A percentile compares a stretch with the other conserved stretches of the same genome.
phyloP scores from a whole-genome alignment of 2,888 invertebrate species.

The Melanchra persicariae region DNA sequence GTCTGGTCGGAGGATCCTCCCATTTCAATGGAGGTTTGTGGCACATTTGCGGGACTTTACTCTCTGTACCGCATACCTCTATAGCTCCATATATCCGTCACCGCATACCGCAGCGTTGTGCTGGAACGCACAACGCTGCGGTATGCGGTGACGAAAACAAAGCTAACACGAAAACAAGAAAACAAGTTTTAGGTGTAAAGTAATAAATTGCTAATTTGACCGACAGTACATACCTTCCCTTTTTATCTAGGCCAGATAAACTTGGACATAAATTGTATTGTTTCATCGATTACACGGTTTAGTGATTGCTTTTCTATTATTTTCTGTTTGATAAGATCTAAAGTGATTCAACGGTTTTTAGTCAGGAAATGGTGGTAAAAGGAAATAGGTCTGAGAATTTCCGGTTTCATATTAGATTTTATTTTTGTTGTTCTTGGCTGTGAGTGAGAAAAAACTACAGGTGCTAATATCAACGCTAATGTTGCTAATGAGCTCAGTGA shows the following conservation, averaged over 20 bases:
- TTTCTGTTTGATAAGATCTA: constrained; percentile 27
- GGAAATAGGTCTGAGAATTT: not conserved
- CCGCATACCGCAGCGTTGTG: too few species aligned
- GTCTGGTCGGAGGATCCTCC: too few species aligned
- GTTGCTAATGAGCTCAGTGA: not conserved
- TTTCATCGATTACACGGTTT: constrained; percentile 29
- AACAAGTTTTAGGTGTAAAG: not conserved
- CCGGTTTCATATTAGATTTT: not conserved
- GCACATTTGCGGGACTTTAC: too few species aligned
- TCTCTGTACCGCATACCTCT: too few species aligned
- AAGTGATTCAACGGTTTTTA: not conserved
- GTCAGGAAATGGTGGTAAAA: not conserved
- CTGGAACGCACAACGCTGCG: too few species aligned
- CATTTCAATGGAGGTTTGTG: too few species aligned
- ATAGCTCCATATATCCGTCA: too few species aligned
- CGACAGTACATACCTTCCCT: not conserved
- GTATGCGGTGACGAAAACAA: too few species aligned
- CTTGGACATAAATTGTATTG: constrained; percentile 11
- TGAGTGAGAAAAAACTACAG: not conserved
- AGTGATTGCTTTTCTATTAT: constrained; percentile 12
- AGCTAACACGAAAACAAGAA: too few species aligned
- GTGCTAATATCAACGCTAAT: constrained; percentile 1
- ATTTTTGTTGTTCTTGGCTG: not conserved
- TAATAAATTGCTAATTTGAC: constrained; percentile 8
- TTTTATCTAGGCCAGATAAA: constrained; percentile 26